Evolutionary conservation across 2,797 vertebrate species (phyloP).

Genomic region (Myotis findleyi): DNA sequence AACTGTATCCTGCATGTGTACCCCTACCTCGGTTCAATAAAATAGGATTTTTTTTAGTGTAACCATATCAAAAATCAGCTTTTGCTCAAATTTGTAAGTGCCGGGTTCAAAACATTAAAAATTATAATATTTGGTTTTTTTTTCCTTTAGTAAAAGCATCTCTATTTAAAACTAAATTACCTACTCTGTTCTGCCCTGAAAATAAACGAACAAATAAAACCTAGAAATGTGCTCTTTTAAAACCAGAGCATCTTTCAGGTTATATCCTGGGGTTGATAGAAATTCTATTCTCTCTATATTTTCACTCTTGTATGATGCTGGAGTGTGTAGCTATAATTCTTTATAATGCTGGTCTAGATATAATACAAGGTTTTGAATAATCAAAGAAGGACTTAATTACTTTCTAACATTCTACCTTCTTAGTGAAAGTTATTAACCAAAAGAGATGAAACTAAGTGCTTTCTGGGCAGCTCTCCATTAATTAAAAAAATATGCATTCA

Average conservation of each 20-base stretch:
- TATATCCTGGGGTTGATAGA: constrained; percentile 7
- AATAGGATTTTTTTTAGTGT: neutral
- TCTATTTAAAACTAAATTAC: constrained; percentile 57
- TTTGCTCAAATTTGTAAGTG: neutral
- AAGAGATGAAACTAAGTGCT: constrained; percentile 44
- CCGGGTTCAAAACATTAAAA: neutral
- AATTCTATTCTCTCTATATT: constrained; percentile 3
- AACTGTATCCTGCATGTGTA: neutral
- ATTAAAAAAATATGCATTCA: neutral
- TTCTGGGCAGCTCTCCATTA: neutral
- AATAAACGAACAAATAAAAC: neutral
- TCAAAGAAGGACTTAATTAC: constrained; percentile 40
- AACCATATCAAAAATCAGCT: neutral
- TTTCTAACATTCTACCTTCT: constrained; percentile 7
- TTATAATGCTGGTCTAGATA: neutral
- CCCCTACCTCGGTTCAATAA: neutral
- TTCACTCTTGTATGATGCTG: neutral
- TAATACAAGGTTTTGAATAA: constrained; percentile 35
- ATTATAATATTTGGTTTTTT: neutral
- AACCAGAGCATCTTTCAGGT: neutral
- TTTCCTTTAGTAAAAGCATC: neutral
- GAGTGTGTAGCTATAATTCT: neutral
- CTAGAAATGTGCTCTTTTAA: neutral
- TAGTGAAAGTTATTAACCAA: neutral
- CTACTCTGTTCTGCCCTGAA: neutral